A percentile compares a stretch with the other conserved stretches of the same genome.
These are phyloP conservation scores for Probaryconus sp. DNA, from an alignment of 1,140 invertebrate genomes.

Conservation along the genomic window DNA sequence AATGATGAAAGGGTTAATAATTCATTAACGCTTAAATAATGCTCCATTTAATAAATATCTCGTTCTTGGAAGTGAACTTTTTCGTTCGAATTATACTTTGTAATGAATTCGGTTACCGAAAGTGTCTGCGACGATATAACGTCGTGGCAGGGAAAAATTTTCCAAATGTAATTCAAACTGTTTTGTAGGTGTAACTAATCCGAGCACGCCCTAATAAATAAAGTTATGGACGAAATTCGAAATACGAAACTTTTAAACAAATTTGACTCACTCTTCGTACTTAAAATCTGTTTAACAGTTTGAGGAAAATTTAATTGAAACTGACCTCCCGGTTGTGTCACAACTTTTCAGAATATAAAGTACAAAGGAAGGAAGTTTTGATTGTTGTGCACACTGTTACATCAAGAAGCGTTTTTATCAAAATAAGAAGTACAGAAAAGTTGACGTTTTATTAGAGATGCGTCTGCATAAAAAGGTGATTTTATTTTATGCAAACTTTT, in stretches of 20 bases:
- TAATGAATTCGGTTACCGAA: conserved; percentile 28
- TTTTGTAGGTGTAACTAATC: conserved; percentile 44
- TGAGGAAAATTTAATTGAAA: conserved; percentile 51
- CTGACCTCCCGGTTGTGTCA: conserved; percentile 39
- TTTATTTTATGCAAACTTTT: conserved; percentile 38
- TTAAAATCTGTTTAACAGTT: conserved; percentile 49
- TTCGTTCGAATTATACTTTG: conserved; percentile 9
- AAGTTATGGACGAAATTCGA: conserved; percentile 44
- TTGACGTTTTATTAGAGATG: conserved; percentile 25
- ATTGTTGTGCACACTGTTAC: conserved; percentile 43
- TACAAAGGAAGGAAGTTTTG: conserved; percentile 35
- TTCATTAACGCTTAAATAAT: no score
- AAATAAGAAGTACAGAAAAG: conserved; percentile 33
- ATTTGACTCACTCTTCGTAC: conserved; percentile 30
- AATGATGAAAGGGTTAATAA: no score
- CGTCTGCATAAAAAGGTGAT: background rate
- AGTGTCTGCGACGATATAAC: conserved; percentile 33
- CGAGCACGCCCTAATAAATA: conserved; percentile 31
- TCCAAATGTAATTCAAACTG: conserved; percentile 24
- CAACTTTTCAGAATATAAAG: conserved; percentile 46
- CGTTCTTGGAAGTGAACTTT: conserved; percentile 39
- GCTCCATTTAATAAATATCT: no score
- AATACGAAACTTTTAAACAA: conserved; percentile 51
- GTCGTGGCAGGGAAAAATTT: conserved; percentile 34
- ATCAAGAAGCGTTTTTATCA: conserved; percentile 31